Percentiles rank a stretch among this genome's conserved stretches.
Conservation (phyloP, 1,140 invertebrate species). For the Hyposmocoma kahamanoa region DNA sequence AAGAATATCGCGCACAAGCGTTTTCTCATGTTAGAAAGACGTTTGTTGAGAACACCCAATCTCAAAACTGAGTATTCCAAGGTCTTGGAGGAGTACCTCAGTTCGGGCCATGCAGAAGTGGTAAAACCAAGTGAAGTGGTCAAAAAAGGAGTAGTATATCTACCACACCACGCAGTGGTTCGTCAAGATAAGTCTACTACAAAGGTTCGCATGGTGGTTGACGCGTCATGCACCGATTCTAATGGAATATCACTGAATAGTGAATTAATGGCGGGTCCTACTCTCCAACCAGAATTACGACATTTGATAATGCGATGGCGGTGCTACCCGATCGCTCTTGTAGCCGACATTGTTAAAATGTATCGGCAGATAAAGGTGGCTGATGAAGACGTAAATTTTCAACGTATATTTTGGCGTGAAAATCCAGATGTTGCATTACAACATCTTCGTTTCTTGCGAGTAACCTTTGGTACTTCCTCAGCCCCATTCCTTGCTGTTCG, state of each 20-base stretch:
- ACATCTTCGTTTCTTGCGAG: conserved; percentile 19
- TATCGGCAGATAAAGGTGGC: conserved; percentile 9
- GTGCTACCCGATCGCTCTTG: conserved; percentile 4
- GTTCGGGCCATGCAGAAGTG: conserved; percentile 12
- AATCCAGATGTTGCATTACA: conserved; percentile 5
- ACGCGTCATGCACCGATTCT: conserved; percentile 7
- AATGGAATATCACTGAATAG: conserved; percentile 11
- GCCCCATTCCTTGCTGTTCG: conserved; percentile 35
- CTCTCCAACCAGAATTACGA: conserved; percentile 12
- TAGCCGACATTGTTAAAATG: conserved; percentile 10
- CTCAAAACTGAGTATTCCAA: conserved; percentile 8
- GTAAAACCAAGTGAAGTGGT: conserved; percentile 2
- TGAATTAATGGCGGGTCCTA: conserved; percentile 11
- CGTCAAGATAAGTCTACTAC: conserved; percentile 1
- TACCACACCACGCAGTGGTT: conserved; percentile 13
- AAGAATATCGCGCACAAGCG: conserved; percentile 9
- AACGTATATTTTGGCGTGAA: conserved; percentile 44
- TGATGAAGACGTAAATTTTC: conserved; percentile 17
- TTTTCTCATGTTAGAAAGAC: conserved; percentile 11
- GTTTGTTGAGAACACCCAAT: conserved; percentile 4
- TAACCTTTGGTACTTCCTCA: conserved; percentile 32
- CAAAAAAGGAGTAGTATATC: conserved; percentile 5
- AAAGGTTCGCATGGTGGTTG: conserved; percentile 8
- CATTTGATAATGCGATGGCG: conserved; percentile 11
- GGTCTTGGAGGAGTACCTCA: conserved; percentile 11